Base-by-base conservation (phyloP, 2,888 invertebrate species). In the Fragum whitleyi region DNA sequence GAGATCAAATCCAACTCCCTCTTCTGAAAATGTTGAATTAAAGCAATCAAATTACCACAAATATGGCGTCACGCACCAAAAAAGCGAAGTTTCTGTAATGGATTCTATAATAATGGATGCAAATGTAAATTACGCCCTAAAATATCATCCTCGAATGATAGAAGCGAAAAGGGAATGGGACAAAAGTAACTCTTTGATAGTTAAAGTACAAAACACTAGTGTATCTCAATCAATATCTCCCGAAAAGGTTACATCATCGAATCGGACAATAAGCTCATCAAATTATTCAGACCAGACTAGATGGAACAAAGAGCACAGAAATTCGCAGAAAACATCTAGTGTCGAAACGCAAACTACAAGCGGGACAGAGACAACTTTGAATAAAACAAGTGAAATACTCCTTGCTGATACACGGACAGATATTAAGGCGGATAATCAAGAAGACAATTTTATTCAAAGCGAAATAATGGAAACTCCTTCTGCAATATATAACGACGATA, bases 41-140 rank as follows among this genome's bases (percentile, higher is more conserved):
- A 65, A 65, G 21, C 65, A 21, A 42, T n/a, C 39, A 3, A 23
- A 19, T 5, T 65, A 42, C 36, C 42, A 23, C 42, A 65, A 26
- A 42, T 42, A 65, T 39, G 65, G 42, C 6, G 26, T 39, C 9
- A 21, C 21, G 21, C 36, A 65, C 1, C 65, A 23, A 2, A 65
- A 65, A 26, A 42, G 42, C 1, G 61, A 61, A 42, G 65, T 65
- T 42, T 65, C 65, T 26, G 65, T 65, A 5, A 71, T 51, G 23
- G 72, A 72, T 19, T 61, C 61, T 7, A 72, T 72, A 14, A 72
- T 61, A 7, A 72, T 72, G 72, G 72, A 72, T 26, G 72, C 61
- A 26, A 72, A 59, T 26, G 39, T 72, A 1, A 72, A 72, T 28
- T 72, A 61, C 47, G 72, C 72, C 23, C 47, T 72, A 9, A 19